Evolutionary conservation across 2,113 vertebrate genomes (phyloP).

Genomic region (Saccopteryx leptura): DNA sequence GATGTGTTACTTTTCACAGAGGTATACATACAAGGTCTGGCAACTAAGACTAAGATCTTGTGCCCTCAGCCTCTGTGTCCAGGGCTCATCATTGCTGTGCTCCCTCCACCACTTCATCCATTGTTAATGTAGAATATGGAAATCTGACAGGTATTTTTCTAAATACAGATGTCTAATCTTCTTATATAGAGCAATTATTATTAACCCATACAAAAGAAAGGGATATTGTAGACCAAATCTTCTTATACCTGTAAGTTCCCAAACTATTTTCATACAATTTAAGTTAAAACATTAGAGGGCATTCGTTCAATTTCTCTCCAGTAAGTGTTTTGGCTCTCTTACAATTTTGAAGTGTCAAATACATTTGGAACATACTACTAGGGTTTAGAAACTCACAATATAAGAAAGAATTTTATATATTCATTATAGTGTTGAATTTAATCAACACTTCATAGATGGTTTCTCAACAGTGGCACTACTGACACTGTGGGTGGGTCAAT

Average conservation of each 20-base stretch:
- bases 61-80: not conserved
- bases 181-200: not conserved
- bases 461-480: not conserved
- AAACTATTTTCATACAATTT: conserved; percentile 51
- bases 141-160: not conserved
- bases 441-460: not conserved
- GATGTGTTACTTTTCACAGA: not conserved
- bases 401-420: not conserved
- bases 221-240: not conserved
- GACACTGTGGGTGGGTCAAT: not conserved
- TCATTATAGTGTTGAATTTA: not conserved
- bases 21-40: not conserved
- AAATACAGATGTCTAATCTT: not conserved
- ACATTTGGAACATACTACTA: not conserved
- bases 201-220: not conserved
- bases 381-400: not conserved
- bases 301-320: conserved; percentile 45
- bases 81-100: not conserved
- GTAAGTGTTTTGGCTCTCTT: not conserved
- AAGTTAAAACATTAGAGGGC: conserved; percentile 29
- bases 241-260: not conserved
- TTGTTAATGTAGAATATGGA: not conserved
- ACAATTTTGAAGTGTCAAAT: not conserved
- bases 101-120: not conserved
- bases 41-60: not conserved